Evolutionary conservation across 2,888 invertebrate genomes (phyloP), one percentile per base, ranked within the genome.

Genomic region (Oligia fasciuncula): DNA sequence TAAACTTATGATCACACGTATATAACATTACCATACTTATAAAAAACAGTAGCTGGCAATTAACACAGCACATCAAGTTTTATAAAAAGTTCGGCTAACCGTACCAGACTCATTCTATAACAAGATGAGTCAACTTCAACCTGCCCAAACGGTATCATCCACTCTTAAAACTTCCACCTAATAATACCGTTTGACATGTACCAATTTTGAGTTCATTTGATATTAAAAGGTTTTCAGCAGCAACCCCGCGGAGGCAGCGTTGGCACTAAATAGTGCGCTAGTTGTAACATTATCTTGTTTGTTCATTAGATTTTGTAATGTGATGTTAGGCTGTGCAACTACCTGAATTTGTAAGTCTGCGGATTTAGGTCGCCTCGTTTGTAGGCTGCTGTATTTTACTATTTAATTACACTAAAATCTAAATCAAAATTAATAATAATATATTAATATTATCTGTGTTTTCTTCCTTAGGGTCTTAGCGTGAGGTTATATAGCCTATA

Each of bases 121-220:
- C 0, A 23, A 4, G 23, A 11, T 5, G 13, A 23, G 13, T 23
- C 0, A 11, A 13, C 13, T 65, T 40, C 11, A 13, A 49, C 49
- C 13, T 14, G 14, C 49, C 13, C 49, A 49, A 49, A 65, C 23
- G 65, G 84, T 81, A 85, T 23, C 8, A 63, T n/a, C 91, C 80
- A 14, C 93, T 87, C 91, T 79, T 66, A 54, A 54, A 13, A 82
- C 6, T 69, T 92, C 90, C 92, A 90, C 85, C 95, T 96, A 96
- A 96, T 96, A 96, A 96, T 95, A 92, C 92, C 93, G 94, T 96
- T 96, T 96, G 96, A 95, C 96, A 95, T 94, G 93, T 95, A 94
- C 95, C 96, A 96, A 97, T 97, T 96, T 96, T 95, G 94, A 94
- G 95, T 95, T 97, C 96, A 97, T 97, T 96, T 96, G 94, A 93